Base-by-base conservation (phyloP, 2,113 vertebrate genomes). In the Pavo muticus region DNA sequence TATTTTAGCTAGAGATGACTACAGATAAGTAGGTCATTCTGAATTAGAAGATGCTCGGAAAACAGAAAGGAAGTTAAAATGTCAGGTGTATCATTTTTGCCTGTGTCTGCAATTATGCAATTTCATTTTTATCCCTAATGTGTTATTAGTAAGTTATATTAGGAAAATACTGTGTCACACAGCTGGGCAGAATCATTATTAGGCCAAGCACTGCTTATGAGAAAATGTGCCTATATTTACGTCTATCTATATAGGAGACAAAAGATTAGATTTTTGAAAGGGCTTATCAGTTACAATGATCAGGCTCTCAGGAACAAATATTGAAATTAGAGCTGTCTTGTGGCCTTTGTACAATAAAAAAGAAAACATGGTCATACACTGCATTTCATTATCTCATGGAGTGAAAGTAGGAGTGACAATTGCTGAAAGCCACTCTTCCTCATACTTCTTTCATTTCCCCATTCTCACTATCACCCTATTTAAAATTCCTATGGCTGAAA, bases 361-460 rank as follows among this genome's bases (percentile, higher is more conserved):
- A 63, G 48, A 30, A 52, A 48, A 27, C 0, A 0, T 2, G 1
- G 27, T 44, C 20, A 15, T 6, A 37, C 0, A 0, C 25, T 37
- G 19, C 6, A 42, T 52, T 88, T 91, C 10, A 14, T 0, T 2
- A 0, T n/a, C 16, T 76, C 35, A 8, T 11, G 12, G 10, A 57
- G 15, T 4, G 5, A 13, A 44, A 45, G 5, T 9, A 65, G 29
- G 14, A 30, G 23, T 2, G 5, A 14, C 0, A 1, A 52, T 5
- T 29, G 15, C 44, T 2, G 10, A 45, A 32, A 32, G 21, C 18
- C 3, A 1, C 0, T 2, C 30, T 39, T 29, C 32, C 35, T 72
- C 63, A 35, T 7, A 24, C 50, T 32, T 40, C 32, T 82, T 57
- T 40, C 25, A 3, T 18, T 77, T 48, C 16, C 20, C 73, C 1